Conservation (phyloP, 1,140 invertebrate species). For the Neodiprion pinetum region DNA sequence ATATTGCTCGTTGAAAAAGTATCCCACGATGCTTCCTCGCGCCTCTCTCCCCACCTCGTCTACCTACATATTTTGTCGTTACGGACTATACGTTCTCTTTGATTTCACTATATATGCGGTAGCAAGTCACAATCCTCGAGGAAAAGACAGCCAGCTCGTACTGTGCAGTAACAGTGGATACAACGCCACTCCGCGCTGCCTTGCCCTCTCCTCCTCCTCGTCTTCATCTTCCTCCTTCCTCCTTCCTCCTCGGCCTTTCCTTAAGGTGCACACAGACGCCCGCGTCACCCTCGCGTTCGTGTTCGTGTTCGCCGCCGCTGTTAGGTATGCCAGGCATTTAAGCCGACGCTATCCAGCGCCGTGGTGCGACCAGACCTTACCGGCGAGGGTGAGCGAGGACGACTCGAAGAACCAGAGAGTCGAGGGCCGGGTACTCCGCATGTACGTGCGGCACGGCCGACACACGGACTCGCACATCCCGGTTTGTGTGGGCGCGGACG, state of each 20-base stretch:
- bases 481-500: slow-evolving; percentile 1
- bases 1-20: too few species aligned
- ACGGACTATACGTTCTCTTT: not conserved
- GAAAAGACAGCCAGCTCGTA: not conserved
- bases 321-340: slow-evolving; percentile 42
- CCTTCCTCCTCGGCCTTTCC: slow-evolving; percentile 6
- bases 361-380: not conserved
- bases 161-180: too few species aligned
- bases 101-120: not conserved
- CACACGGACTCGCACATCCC: not conserved
- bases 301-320: too few species aligned
- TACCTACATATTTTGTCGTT: not conserved
- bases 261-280: slow-evolving; percentile 3
- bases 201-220: slow-evolving; percentile 12
- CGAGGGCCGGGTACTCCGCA: not conserved
- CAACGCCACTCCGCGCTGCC: not conserved
- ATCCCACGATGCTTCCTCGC: not conserved
- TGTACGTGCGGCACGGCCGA: not conserved
- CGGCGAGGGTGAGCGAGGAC: not conserved
- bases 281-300: too few species aligned
- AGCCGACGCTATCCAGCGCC: slow-evolving; percentile 39
- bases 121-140: not conserved
- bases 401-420: too few species aligned
- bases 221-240: slow-evolving; percentile 18
- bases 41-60: not conserved